Conservation (phyloP, 2,797 vertebrate genomes). For the Discoglossus pictus region DNA sequence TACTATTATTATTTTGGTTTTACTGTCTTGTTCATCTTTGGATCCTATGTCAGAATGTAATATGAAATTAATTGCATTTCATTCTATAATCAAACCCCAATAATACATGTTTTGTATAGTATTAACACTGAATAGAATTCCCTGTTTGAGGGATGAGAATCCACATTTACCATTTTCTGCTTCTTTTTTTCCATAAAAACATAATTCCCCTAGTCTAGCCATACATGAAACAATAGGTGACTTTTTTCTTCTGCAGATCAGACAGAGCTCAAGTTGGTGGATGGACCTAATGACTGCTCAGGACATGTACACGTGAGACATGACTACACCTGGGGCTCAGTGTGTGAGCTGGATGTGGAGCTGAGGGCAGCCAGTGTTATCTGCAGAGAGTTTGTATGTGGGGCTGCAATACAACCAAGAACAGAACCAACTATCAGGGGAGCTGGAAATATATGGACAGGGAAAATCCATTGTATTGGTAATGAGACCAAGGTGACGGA, state of each 20-base stretch:
- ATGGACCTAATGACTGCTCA: conserved; percentile 63
- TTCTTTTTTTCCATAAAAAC: no score
- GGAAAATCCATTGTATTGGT: conserved; percentile 67
- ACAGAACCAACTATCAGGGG: conserved; percentile 55
- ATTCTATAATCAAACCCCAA: no score
- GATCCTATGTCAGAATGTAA: no score
- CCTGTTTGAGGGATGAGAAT: no score
- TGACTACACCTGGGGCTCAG: conserved; percentile 53
- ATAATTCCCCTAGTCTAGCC: no score
- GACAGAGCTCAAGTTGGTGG: conserved; percentile 55
- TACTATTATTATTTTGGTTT: no score
- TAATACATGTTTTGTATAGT: no score
- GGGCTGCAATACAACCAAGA: conserved; percentile 56
- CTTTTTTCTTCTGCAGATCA: conserved; percentile 53
- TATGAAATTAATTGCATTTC: no score
- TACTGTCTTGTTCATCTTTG: no score
- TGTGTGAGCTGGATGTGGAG: conserved; percentile 69
- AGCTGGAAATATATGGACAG: conserved; percentile 59
- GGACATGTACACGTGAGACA: conserved; percentile 63
- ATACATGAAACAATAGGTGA: no score
- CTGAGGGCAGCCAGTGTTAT: conserved; percentile 67
- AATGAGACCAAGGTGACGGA: conserved; percentile 58
- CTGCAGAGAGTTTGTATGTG: conserved; percentile 68
- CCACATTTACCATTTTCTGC: no score
- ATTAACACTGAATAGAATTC: no score